Evolutionary conservation across 1,140 invertebrate species (phyloP).

Genomic region (Whitmania pigra): DNA sequence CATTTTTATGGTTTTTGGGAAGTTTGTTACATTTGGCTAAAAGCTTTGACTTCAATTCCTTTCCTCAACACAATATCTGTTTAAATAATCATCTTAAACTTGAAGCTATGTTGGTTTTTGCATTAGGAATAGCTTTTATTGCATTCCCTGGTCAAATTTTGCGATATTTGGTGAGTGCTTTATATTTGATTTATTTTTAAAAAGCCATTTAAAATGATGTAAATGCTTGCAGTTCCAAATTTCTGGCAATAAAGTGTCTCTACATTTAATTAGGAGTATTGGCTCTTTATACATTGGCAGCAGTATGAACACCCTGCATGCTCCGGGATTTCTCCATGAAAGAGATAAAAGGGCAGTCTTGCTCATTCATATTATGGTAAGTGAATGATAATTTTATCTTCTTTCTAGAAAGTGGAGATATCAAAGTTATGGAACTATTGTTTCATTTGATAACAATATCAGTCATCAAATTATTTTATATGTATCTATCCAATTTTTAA

Average conservation of each 20-base stretch:
- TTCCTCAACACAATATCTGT: constrained; percentile 23
- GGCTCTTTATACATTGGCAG: constrained; percentile 17
- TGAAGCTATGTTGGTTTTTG: constrained; percentile 16
- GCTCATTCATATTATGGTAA: constrained; percentile 12
- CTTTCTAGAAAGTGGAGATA: neutral
- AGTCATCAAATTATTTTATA: too few relatives aligned
- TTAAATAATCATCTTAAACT: constrained; percentile 23
- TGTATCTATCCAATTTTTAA: too few relatives aligned
- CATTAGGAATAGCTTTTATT: constrained; percentile 14
- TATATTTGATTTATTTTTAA: constrained; percentile 3
- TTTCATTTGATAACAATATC: too few relatives aligned
- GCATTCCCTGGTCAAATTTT: constrained; percentile 21
- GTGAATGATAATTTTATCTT: neutral
- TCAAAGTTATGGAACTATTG: too few relatives aligned
- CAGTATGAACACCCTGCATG: constrained; percentile 17
- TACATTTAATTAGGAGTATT: constrained; percentile 21
- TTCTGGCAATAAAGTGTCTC: constrained; percentile 12
- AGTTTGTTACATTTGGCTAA: constrained; percentile 18
- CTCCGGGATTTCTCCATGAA: constrained; percentile 25
- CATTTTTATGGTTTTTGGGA: constrained; percentile 19
- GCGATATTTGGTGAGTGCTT: constrained; percentile 15
- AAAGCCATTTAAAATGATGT: neutral
- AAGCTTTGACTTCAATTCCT: constrained; percentile 22
- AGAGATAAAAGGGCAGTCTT: constrained; percentile 22
- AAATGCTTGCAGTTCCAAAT: neutral